Conservation (phyloP, 1,140 invertebrate genomes). For the Artemia franciscana region DNA sequence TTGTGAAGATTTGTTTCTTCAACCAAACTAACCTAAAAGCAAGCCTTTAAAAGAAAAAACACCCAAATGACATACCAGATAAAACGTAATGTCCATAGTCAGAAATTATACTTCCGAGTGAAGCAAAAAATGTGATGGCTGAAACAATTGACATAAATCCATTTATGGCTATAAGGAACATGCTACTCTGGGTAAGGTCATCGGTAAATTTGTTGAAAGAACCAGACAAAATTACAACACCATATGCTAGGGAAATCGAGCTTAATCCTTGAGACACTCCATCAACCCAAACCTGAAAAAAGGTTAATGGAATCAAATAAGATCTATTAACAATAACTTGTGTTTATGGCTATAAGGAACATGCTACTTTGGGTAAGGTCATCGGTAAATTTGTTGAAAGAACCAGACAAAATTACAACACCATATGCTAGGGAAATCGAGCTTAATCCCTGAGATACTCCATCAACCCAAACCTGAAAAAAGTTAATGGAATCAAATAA, state of each 20-base stretch:
- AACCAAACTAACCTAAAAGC: too few species aligned
- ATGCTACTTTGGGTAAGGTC: neutral
- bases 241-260: neutral
- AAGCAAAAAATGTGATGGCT: too few species aligned
- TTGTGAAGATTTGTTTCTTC: too few species aligned
- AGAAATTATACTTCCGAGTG: too few species aligned
- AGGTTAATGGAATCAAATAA: neutral
- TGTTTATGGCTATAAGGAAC: neutral
- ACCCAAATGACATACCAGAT: too few species aligned
- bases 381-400: neutral
- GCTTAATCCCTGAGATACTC: neutral
- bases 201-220: too few species aligned
- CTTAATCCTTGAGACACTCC: neutral
- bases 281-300: neutral
- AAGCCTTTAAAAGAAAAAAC: too few species aligned
- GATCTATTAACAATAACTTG: neutral
- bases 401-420: neutral
- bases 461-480: neutral
- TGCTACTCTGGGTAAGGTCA: too few species aligned
- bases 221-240: too few species aligned
- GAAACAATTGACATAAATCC: too few species aligned
- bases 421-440: neutral
- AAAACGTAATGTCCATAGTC: too few species aligned
- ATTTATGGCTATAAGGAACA: too few species aligned
- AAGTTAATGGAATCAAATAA: neutral